Base-by-base conservation (phyloP, 2,888 invertebrate species). In the Ennomos erosarius region DNA sequence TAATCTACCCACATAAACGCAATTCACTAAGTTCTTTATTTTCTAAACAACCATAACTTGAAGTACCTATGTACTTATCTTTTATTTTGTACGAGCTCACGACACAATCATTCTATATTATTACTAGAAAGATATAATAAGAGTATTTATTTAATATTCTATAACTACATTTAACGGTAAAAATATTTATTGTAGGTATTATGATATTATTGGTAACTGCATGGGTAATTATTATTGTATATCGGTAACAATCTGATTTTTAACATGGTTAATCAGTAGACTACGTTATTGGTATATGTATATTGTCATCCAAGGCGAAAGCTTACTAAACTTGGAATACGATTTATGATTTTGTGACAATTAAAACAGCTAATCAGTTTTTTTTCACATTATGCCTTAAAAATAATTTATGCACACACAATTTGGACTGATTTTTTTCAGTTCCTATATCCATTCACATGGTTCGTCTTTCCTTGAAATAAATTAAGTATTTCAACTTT, bases 201-300 rank as follows among this genome's bases (percentile, higher is more conserved):
- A 43, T 9, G 26, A n/a, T 42, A 35, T 51, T 56, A 49, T 11
- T 57, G 57, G 61, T 62, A 62, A 57, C 60, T 56, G 39, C 12
- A 36, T 26, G 16, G 36, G 26, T 38, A 45, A 26, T 8, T 43
- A 43, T 43, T 13, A 8, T 26, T 26, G 5, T 26, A 4, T 6
- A 26, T 4, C 26, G 26, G 26, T 26, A 26, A 26, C 26, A 26
- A 26, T 26, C 26, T 26, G 26, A 6, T 26, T 26, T 16, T 26
- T 26, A 26, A 26, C 26, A 26, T 26, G 6, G 26, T 1, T 6
- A 26, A 26, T 4, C 6, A 6, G 26, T 26, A 26, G 6, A 26
- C 26, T 26, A 26, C 6, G 4, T 26, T 26, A 26, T 26, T 26
- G 6, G 26, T 26, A 26, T 26, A 26, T n/a, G n/a, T n/a, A 26